phyloP scores from a whole-genome alignment of 2,888 invertebrate species.

The Epiblema foenella region DNA sequence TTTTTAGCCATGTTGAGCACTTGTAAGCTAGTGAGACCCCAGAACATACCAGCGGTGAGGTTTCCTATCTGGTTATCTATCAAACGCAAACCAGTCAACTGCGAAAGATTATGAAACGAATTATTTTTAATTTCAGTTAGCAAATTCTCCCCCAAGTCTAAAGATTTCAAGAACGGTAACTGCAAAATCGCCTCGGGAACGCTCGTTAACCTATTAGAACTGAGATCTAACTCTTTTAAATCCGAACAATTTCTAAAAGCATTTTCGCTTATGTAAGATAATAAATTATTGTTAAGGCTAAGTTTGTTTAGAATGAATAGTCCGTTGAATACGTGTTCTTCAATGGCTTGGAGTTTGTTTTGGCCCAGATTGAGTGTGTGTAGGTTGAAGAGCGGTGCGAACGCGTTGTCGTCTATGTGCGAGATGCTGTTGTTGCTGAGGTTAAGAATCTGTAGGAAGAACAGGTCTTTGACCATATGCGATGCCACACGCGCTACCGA shows the following conservation, averaged over 20 bases:
- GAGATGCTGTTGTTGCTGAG: conserved; percentile 93
- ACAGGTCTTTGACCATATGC: conserved; percentile 93
- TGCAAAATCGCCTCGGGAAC: conserved; percentile 94
- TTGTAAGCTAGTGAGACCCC: conserved; percentile 92
- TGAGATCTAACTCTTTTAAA: conserved; percentile 94
- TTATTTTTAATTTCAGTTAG: conserved; percentile 92
- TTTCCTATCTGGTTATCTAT: conserved; percentile 96
- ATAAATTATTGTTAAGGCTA: conserved; percentile 92
- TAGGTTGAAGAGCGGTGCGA: conserved; percentile 93
- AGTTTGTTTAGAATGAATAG: conserved; percentile 93
- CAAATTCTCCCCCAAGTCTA: conserved; percentile 96
- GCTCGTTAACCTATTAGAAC: conserved; percentile 92
- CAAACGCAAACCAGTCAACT: conserved; percentile 93
- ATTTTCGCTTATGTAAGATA: conserved; percentile 90
- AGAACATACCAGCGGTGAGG: conserved; percentile 94
- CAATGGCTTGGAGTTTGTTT: conserved; percentile 92
- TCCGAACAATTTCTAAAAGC: conserved; percentile 95
- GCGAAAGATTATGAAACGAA: conserved; percentile 93
- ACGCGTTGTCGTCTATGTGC: conserved; percentile 93
- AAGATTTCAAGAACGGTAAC: conserved; percentile 92
- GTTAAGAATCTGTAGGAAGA: conserved; percentile 94
- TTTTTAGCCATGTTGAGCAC: conserved; percentile 96
- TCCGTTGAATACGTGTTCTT: conserved; percentile 92
- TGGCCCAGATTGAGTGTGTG: conserved; percentile 95
- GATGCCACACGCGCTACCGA: conserved; percentile 91